Evolutionary conservation across 2,797 vertebrate species (phyloP).

Genomic region (Rhabdophis nuchalis): DNA sequence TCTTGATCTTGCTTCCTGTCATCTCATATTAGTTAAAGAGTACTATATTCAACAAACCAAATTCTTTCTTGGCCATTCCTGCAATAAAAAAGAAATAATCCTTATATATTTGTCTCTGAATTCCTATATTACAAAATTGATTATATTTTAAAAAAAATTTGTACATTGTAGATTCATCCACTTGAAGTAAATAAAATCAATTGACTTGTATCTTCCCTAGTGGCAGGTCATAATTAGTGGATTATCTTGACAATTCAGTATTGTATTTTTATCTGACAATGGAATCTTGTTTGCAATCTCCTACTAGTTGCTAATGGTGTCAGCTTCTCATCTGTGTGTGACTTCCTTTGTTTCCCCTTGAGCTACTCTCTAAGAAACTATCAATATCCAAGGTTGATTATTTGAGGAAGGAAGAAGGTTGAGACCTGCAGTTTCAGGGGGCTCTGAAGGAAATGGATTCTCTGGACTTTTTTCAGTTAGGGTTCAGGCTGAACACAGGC

Average conservation of each 20-base stretch:
- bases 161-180: neutral
- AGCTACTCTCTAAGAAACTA: neutral
- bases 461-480: neutral
- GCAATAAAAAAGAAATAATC: neutral
- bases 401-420: neutral
- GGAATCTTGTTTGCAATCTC: neutral
- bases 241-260: neutral
- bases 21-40: neutral
- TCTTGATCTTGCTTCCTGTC: neutral
- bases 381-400: neutral
- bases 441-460: neutral
- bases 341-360: neutral
- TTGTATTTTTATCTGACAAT: neutral
- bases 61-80: neutral
- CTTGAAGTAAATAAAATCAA: neutral
- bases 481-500: neutral
- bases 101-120: neutral
- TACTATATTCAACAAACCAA: neutral
- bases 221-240: neutral
- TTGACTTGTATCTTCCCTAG: neutral
- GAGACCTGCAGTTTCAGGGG: neutral
- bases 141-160: neutral
- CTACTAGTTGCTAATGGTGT: neutral
- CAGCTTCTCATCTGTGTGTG: neutral
- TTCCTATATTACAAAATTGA: neutral